Conservation (phyloP, 1,140 invertebrate species). For the Latrodectus geometricus region DNA sequence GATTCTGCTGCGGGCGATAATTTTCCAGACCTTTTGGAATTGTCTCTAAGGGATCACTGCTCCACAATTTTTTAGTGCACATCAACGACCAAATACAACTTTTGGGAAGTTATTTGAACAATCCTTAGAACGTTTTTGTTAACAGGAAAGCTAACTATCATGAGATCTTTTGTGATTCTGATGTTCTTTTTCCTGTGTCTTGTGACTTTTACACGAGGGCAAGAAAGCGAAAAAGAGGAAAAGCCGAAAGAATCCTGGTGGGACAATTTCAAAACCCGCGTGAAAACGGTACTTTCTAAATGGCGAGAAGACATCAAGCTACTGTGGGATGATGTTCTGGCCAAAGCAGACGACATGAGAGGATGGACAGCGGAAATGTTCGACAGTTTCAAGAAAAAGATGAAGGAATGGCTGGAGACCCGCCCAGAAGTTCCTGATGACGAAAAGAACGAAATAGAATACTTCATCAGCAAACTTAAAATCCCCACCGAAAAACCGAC, state of each 20-base stretch:
- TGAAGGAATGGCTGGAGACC: slow-evolving; percentile 50
- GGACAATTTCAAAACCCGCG: slow-evolving; percentile 23
- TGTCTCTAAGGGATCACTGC: neutral
- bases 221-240: neutral
- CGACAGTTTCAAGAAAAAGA: slow-evolving; percentile 36
- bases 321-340: slow-evolving; percentile 48
- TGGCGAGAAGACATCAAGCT: slow-evolving; percentile 48
- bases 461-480: slow-evolving; percentile 50
- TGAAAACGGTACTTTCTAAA: slow-evolving; percentile 18
- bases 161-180: neutral
- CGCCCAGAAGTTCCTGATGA: slow-evolving; percentile 41
- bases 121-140: neutral
- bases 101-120: neutral
- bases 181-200: neutral
- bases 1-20: neutral
- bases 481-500: slow-evolving; percentile 7
- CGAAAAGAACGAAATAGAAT: slow-evolving; percentile 59
- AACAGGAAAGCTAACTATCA: neutral
- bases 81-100: too few relatives aligned
- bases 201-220: neutral
- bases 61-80: neutral
- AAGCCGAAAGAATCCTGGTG: slow-evolving; percentile 40
- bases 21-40: neutral
- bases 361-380: slow-evolving; percentile 43
- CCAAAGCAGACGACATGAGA: slow-evolving; percentile 45